Evolutionary conservation across 2,888 invertebrate species (phyloP), one percentile per base, ranked within the genome.

Genomic region (Andrena dorsata): DNA sequence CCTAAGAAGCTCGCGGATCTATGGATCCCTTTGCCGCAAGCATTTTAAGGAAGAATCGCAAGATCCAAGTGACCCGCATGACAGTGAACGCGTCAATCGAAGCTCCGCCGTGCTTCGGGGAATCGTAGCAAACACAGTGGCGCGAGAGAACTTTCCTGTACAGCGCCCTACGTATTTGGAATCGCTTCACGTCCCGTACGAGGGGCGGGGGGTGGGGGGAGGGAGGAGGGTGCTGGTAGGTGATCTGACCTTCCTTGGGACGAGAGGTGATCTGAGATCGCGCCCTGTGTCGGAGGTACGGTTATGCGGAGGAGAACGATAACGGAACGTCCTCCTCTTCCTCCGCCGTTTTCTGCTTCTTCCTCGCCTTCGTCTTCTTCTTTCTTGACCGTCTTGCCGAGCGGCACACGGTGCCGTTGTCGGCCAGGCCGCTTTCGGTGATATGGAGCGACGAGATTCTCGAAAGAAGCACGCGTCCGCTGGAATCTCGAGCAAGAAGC

Each of bases 231-330:
- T 86, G 86, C 86, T 80, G 86, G 86, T 88, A 91, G 91, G 87
- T 89, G 92, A 91, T 91, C 90, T 86, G 89, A 88, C 90, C 88
- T 90, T 90, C 87, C 89, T 87, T 81, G 86, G 88, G 87, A 90
- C 87, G 88, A 87, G 90, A 91, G 90, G 90, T 91, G 91, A 92
- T 90, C 90, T 90, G 87, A 88, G 91, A 91, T 92, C 91, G 91
- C 91, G 91, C 92, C 92, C 92, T 91, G 90, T 85, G 88, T 84
- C 83, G 83, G 89, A 90, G 90, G 89, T 91, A 91, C 91, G 91
- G 91, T 91, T 91, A 91, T 90, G 88, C 79, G 88, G 87, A 88
- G 87, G 87, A 88, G 86, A 88, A 85, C 83, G 86, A 86, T 88
- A 88, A 88, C 90, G 88, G 90, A 89, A 89, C 86, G 80, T 86